Conservation (phyloP, 2,113 vertebrate genomes). For the Pionites leucogaster region DNA sequence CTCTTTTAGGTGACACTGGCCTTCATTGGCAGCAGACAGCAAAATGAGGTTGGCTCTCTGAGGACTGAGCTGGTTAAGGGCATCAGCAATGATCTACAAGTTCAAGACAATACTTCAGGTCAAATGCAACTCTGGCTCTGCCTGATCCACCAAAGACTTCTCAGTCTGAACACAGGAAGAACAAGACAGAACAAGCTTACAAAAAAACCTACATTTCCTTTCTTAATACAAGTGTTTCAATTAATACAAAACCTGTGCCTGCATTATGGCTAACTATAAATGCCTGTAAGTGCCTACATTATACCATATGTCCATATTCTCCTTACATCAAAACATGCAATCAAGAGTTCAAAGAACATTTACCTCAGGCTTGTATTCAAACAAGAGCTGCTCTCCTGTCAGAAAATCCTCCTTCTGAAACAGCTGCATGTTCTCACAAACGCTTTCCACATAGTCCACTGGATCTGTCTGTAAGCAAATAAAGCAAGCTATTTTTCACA, state of each 20-base stretch:
- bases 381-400: slow-evolving; percentile 95
- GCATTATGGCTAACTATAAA: not conserved
- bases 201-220: not conserved
- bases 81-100: slow-evolving; percentile 86
- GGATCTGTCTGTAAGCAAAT: slow-evolving; percentile 86
- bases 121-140: not conserved
- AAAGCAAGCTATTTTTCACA: not conserved
- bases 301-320: not conserved
- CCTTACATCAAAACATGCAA: not conserved
- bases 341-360: slow-evolving; percentile 4
- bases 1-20: slow-evolving; percentile 87
- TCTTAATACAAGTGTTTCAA: not conserved
- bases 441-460: slow-evolving; percentile 92
- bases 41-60: slow-evolving; percentile 91
- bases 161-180: not conserved
- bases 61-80: slow-evolving; percentile 86
- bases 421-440: slow-evolving; percentile 97
- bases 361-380: slow-evolving; percentile 89
- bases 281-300: not conserved
- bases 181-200: not conserved
- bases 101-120: slow-evolving; percentile 4
- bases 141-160: not conserved
- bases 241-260: not conserved
- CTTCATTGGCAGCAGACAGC: slow-evolving; percentile 92
- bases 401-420: slow-evolving; percentile 91